Conservation (phyloP, 2,113 vertebrate species). For the Jaculus jaculus region DNA sequence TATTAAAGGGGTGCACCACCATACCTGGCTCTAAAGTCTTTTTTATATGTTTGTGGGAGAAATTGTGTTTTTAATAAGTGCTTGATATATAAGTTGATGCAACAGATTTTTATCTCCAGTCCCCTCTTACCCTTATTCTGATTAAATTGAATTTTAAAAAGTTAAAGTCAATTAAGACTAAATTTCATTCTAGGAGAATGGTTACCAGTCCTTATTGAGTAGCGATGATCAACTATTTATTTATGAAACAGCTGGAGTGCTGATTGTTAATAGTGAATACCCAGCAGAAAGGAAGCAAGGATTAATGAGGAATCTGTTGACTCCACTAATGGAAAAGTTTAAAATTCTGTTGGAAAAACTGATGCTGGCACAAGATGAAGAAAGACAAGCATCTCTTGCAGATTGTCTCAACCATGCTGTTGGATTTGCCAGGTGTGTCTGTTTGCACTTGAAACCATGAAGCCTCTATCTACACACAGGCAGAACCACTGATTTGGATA, state of each 20-base stretch:
- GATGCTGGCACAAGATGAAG: constrained; percentile 91
- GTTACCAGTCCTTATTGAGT: constrained; percentile 92
- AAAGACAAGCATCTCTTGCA: constrained; percentile 90
- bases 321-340: constrained; percentile 95
- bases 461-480: neutral
- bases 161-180: constrained; percentile 39
- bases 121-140: neutral
- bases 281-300: constrained; percentile 93
- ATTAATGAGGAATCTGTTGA: constrained; percentile 95
- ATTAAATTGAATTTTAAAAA: constrained; percentile 11
- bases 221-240: constrained; percentile 98
- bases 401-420: constrained; percentile 98
- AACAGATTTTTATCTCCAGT: neutral
- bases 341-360: constrained; percentile 93
- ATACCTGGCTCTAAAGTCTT: too few species aligned
- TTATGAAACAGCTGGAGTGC: constrained; percentile 96
- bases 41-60: too few species aligned
- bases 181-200: constrained; percentile 91
- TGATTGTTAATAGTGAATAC: constrained; percentile 95
- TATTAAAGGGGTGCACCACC: too few species aligned
- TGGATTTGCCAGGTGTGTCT: constrained; percentile 94
- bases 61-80: constrained; percentile 4
- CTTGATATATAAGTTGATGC: neutral
- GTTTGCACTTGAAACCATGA: neutral
- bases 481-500: neutral